Percentiles rank a stretch among this genome's conserved stretches.
Conservation (phyloP, 2,797 vertebrate genomes). For the Scolopax rusticola region DNA sequence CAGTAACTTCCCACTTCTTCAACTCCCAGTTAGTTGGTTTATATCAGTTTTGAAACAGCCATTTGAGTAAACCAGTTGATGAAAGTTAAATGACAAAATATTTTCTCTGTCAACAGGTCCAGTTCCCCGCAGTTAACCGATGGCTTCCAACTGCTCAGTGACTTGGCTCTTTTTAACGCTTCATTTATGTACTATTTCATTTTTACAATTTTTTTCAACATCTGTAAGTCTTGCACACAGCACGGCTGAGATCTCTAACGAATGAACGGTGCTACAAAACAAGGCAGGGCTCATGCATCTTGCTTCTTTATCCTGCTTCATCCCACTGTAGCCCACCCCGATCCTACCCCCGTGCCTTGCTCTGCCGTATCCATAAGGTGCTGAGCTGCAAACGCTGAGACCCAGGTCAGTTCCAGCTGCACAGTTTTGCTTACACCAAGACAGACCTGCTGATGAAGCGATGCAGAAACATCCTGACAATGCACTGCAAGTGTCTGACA, state of each 20-base stretch:
- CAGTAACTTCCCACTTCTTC: background rate
- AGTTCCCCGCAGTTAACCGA: background rate
- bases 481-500: background rate
- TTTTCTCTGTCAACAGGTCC: background rate
- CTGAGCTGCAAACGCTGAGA: background rate
- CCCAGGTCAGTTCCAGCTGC: background rate
- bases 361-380: background rate
- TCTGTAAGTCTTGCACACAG: background rate
- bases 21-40: background rate
- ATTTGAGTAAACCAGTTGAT: background rate
- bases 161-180: background rate
- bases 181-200: background rate
- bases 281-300: background rate
- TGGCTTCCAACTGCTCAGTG: background rate
- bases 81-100: background rate
- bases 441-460: background rate
- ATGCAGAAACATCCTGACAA: background rate
- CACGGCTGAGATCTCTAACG: background rate
- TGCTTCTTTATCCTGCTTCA: background rate
- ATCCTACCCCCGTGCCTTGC: background rate
- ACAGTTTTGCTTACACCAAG: background rate
- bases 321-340: background rate
- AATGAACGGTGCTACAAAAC: background rate
- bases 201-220: background rate
- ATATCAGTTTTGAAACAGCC: background rate